Base-by-base conservation (phyloP, 2,113 vertebrate genomes). In the Neodon shergylaensis region DNA sequence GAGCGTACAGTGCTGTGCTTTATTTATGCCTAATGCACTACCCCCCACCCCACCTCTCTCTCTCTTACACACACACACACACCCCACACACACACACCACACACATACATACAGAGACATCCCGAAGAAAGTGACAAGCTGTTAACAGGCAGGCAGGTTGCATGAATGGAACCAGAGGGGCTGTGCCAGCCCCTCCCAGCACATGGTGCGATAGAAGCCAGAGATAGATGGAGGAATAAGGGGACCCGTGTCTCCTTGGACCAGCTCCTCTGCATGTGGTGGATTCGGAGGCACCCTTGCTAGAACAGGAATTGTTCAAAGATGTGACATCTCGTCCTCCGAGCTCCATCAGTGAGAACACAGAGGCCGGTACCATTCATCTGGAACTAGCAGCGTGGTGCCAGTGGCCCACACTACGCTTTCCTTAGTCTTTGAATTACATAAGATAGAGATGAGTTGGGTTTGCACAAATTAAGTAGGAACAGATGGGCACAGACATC, bases 401-500 rank as follows among this genome's bases (percentile, higher is more conserved):
- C 17, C 10, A 0, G 36, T 5, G 65, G n/a, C 58, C 58, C 16
- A 39, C 17, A 16, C 33, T 47, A 63, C 10, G 74, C 22, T 11
- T 66, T 52, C 52, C 66, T 26, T 5, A 54, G 47, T 81, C 49
- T 87, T 74, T 19, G 3, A 88, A 77, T 63, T 33, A 72, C 14
- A 26, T 39, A 17, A 94, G 63, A 86, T 17, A 61, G 83, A 83
- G 76, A 72, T 21, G 58, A 88, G 22, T 61, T 33, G 24, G 33
- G 65, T 77, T 73, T 86, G 92, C 24, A 78, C 49, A 52, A 13
- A 88, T 58, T 58, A 91, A 61, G 87, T 22, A 92, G 44, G 93
- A 89, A 65, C 78, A 95, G 73, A 82, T 87, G 87, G 94, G 44
- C 82, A 39, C 13, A 54, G 22, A 33, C 52, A 77, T 26, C 22